Conservation (phyloP, 2,888 invertebrate species). For the Drosophila formosana region DNA sequence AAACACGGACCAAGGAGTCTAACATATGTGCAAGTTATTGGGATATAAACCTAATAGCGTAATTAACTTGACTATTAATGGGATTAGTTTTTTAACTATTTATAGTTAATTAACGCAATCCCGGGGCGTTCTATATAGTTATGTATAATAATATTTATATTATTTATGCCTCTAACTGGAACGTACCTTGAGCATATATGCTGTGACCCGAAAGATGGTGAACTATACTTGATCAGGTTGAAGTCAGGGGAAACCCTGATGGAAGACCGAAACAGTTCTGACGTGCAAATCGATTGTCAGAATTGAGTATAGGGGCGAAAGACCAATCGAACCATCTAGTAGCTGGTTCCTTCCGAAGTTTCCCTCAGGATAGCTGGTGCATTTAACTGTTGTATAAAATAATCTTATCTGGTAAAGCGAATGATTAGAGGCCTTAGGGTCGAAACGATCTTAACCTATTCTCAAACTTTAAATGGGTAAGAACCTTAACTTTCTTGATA, state of each 20-base stretch:
- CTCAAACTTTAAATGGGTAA: conserved; percentile 92
- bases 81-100: conserved; percentile 52
- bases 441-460: conserved; percentile 89
- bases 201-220: conserved; percentile 53
- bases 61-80: conserved; percentile 86
- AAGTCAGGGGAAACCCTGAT: conserved; percentile 72
- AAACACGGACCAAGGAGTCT: conserved; percentile 92
- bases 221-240: conserved; percentile 46
- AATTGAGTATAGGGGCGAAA: conserved; percentile 91
- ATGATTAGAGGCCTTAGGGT: conserved; percentile 89
- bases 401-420: conserved; percentile 91
- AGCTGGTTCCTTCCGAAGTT: conserved; percentile 92
- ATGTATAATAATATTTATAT: conserved; percentile 61
- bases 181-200: conserved; percentile 83
- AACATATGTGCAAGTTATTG: conserved; percentile 90
- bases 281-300: conserved; percentile 92
- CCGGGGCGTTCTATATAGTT: conserved; percentile 75
- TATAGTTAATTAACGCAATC: conserved; percentile 51
- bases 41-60: conserved; percentile 88
- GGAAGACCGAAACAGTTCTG: conserved; percentile 91
- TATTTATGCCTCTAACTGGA: conserved; percentile 62
- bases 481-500: conserved; percentile 88
- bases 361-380: conserved; percentile 90
- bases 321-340: conserved; percentile 91
- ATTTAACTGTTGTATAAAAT: conserved; percentile 76